Conservation (phyloP, 2,113 vertebrate genomes). For the Hyperoodon ampullatus region DNA sequence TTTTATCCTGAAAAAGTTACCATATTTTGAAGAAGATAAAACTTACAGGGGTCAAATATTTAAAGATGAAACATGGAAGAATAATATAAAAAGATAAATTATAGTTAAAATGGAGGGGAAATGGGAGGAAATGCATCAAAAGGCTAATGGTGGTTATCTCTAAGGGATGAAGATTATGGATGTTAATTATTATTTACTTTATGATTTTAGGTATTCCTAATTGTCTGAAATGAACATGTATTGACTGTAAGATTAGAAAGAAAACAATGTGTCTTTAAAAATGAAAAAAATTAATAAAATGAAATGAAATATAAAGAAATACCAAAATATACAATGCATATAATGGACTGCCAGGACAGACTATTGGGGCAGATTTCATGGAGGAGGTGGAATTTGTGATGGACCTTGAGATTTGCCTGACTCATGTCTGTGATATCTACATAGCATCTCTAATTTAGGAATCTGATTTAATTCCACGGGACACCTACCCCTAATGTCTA, state of each 20-base stretch:
- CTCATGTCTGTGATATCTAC: background rate
- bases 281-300: background rate
- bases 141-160: background rate
- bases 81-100: background rate
- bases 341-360: background rate
- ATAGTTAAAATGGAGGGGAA: background rate
- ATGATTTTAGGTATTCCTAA: background rate
- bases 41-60: background rate
- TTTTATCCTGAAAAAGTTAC: background rate
- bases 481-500: background rate
- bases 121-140: no score
- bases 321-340: background rate
- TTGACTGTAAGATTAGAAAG: background rate
- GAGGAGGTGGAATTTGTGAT: background rate
- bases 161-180: background rate
- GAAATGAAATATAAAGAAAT: background rate
- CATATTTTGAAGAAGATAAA: slow-evolving; percentile 8
- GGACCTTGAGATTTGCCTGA: background rate
- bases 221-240: background rate
- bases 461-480: background rate
- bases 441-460: slow-evolving; percentile 5
- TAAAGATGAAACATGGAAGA: background rate
- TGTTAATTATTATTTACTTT: background rate
- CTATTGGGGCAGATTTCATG: background rate
- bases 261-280: background rate